These are phyloP conservation scores for Tapirus indicus DNA, from an alignment of 2,797 vertebrate genomes.

Conservation along the genomic window DNA sequence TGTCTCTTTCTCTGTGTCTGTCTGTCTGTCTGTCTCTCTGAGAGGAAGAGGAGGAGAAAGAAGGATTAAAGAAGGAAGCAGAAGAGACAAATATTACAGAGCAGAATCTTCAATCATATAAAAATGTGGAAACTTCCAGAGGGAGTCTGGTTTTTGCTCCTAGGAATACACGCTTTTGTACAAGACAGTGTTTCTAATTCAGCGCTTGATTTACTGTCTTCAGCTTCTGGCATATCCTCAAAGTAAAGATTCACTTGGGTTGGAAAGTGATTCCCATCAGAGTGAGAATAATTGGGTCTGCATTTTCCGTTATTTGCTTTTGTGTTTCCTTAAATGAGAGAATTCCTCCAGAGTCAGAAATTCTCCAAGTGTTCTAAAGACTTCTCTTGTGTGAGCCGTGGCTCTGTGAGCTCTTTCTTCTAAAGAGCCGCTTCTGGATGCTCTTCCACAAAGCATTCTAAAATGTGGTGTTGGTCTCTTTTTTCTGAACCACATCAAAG, in stretches of 20 bases:
- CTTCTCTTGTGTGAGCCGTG: fast-evolving
- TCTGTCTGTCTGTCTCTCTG: neutral
- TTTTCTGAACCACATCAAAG: constrained; percentile 76
- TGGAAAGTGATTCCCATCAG: constrained; percentile 47
- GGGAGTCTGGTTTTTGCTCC: neutral
- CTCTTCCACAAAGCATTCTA: constrained; percentile 28
- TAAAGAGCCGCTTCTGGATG: neutral
- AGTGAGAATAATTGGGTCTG: neutral
- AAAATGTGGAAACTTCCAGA: constrained; percentile 40
- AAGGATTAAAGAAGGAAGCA: neutral
- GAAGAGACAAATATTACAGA: neutral
- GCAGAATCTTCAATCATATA: neutral
- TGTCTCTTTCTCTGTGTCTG: neutral
- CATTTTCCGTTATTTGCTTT: constrained; percentile 40
- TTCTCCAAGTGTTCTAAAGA: neutral
- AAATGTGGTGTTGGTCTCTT: constrained; percentile 65
- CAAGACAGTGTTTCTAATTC: constrained; percentile 50
- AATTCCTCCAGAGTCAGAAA: constrained; percentile 21
- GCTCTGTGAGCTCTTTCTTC: neutral
- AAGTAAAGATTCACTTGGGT: constrained; percentile 23
- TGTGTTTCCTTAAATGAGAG: constrained; percentile 18
- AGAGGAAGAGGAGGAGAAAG: neutral
- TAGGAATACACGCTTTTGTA: neutral
- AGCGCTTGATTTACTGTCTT: neutral
- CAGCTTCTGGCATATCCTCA: constrained; percentile 11